These are phyloP conservation scores for Tachuris rubrigastra DNA, from an alignment of 2,113 vertebrate genomes.

Conservation along the genomic window DNA sequence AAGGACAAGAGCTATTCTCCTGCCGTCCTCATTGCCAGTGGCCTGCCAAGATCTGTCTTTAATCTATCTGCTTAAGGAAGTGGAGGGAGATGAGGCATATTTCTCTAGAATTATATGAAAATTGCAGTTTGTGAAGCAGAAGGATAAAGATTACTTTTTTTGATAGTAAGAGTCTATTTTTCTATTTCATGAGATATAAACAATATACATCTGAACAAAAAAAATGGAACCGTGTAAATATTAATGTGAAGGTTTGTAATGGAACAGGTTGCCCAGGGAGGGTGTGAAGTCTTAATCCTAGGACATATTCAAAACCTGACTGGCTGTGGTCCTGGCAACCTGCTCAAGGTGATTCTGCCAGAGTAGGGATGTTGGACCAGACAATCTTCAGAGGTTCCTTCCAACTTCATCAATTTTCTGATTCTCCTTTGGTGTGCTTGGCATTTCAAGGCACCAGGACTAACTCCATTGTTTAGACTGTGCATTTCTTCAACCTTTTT, in stretches of 20 bases:
- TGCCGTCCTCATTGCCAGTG: neutral
- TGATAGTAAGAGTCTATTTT: neutral
- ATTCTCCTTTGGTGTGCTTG: neutral
- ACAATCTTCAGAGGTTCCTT: neutral
- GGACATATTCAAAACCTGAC: neutral
- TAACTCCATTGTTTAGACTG: neutral
- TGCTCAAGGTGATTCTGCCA: neutral
- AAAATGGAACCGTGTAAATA: neutral
- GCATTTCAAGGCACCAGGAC: neutral
- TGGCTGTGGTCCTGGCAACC: neutral
- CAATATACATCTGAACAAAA: neutral
- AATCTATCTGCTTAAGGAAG: neutral
- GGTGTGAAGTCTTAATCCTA: neutral
- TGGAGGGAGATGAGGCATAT: neutral
- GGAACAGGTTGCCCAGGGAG: neutral
- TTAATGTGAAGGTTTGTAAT: neutral
- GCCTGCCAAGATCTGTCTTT: neutral
- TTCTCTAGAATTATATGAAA: neutral
- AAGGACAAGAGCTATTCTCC: neutral
- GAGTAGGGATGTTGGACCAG: neutral
- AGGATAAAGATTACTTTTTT: neutral
- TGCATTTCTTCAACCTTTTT: neutral
- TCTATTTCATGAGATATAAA: neutral
- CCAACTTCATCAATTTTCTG: neutral
- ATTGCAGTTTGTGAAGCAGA: neutral